A percentile compares a stretch with the other conserved stretches of the same genome.
phyloP scores from a whole-genome alignment of 2,888 invertebrate genomes.

The Arctia plantaginis region DNA sequence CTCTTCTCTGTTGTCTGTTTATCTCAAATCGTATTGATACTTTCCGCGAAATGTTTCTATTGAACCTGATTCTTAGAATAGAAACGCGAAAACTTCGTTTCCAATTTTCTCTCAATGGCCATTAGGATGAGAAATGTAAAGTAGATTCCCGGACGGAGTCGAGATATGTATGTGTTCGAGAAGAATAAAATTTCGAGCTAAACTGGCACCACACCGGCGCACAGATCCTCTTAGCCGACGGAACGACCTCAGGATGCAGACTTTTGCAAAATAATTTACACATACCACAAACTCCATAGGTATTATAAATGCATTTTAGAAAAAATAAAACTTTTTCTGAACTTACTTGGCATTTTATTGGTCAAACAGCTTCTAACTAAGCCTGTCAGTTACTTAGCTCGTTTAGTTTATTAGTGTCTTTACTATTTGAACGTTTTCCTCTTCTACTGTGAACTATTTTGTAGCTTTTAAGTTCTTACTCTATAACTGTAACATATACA shows the following conservation, averaged over 20 bases:
- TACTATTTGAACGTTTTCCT: neutral
- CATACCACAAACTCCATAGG: conserved; percentile 51
- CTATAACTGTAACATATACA: neutral
- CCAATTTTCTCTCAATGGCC: conserved; percentile 86
- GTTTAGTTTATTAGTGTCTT: neutral
- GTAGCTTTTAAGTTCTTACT: neutral
- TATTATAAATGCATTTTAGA: conserved; percentile 33
- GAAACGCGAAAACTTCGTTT: conserved; percentile 82
- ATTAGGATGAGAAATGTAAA: conserved; percentile 87
- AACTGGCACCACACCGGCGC: conserved; percentile 68
- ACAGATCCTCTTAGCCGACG: conserved; percentile 50
- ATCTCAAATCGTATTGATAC: conserved; percentile 64
- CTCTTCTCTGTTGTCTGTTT: conserved; percentile 55
- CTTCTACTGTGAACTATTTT: neutral
- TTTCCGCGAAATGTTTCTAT: conserved; percentile 65
- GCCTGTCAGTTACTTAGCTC: neutral
- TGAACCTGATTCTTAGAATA: conserved; percentile 66
- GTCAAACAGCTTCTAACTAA: neutral
- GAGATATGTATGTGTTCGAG: conserved; percentile 84
- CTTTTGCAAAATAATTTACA: conserved; percentile 63
- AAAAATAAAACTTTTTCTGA: neutral
- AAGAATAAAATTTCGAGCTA: conserved; percentile 84
- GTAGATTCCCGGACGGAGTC: conserved; percentile 83
- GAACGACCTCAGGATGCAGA: conserved; percentile 64
- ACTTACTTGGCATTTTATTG: neutral